Evolutionary conservation across 2,888 invertebrate species (phyloP), one percentile per base, ranked within the genome.

Genomic region (Carcina quercana): DNA sequence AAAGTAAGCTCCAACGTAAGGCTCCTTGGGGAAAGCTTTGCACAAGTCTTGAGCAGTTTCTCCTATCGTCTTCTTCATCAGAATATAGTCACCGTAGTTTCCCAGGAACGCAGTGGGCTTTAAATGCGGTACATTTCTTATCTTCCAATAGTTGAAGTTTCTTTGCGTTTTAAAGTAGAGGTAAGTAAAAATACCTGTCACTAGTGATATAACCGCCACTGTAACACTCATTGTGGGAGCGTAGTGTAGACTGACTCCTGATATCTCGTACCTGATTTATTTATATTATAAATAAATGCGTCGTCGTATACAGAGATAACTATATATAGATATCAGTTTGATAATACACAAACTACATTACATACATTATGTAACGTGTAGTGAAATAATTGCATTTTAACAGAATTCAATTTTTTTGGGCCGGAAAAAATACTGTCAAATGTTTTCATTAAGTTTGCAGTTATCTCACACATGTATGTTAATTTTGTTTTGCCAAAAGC

Each of bases 1-100:
- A 21, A 43, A 57, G 26, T 40, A 61, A 0, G 50, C 45, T 4
- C 63, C 61, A 2, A 64, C 29, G 19, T 50, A 46, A 0, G 59
- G 53, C 13, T 47, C 56, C 2, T 50, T 29, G 0, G 51, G 47
- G 15, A 53, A 55, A 20, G 43, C 28, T 12, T 43, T 25, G 32
- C 56, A 58, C 6, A 61, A 48, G 2, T 43, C 37, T 19, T 45
- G 38, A 0, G 43, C 35, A 0, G 45, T 30, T 8, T 40, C 14
- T 0, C 35, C 35, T 1, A 40, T 20, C 17, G 32, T 42, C 14
- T 43, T 34, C 30, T 34, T 50, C 15, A 31, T 1, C 5, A 31
- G 11, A 7, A 31, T 26, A 7, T 25, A 31, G 11, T 25, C 17
- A 3, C 19, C 14, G 14, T 26, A 31, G 20, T 31, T 31, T 2